These are phyloP conservation scores for Drosophila sproati DNA, from an alignment of 1,140 invertebrate genomes.

Conservation along the genomic window DNA sequence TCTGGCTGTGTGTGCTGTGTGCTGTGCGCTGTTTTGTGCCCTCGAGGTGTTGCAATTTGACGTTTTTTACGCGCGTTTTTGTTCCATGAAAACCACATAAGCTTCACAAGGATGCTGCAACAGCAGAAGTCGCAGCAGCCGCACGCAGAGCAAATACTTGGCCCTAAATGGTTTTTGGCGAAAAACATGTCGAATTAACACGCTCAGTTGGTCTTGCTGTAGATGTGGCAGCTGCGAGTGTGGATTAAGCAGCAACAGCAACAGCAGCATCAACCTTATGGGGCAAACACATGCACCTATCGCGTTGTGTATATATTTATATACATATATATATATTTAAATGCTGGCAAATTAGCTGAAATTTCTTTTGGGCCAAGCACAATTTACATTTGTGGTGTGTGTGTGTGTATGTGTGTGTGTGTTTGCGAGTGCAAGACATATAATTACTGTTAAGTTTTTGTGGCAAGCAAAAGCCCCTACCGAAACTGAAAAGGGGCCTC, in stretches of 20 bases:
- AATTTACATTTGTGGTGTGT: conserved; percentile 58
- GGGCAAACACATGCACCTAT: conserved; percentile 29
- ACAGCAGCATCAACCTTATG: conserved; percentile 43
- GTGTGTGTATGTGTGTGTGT: conserved; percentile 29
- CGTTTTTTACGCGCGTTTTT: conserved; percentile 83
- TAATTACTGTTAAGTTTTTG: conserved; percentile 70
- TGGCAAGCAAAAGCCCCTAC: conserved; percentile 48
- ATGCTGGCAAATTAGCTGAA: conserved; percentile 79
- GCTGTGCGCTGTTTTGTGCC: conserved; percentile 60
- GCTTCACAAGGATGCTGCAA: conserved; percentile 42
- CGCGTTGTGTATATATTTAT: conserved; percentile 54
- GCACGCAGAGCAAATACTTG: conserved; percentile 80
- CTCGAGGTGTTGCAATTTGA: conserved; percentile 84
- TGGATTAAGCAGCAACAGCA: conserved; percentile 32
- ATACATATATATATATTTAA: conserved; percentile 48
- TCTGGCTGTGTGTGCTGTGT: conserved; percentile 11
- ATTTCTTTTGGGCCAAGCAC: conserved; percentile 62
- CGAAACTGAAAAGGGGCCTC: conserved; percentile 47
- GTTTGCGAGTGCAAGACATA: conserved; percentile 51
- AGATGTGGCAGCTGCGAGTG: conserved; percentile 24
- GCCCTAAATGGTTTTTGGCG: conserved; percentile 77
- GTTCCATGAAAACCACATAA: conserved; percentile 78
- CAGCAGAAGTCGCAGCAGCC: conserved; percentile 46
- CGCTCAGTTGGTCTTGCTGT: conserved; percentile 67
- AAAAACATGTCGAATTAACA: conserved; percentile 84